phyloP scores from a whole-genome alignment of 2,113 vertebrate species.

The Bambusicola thoracicus region DNA sequence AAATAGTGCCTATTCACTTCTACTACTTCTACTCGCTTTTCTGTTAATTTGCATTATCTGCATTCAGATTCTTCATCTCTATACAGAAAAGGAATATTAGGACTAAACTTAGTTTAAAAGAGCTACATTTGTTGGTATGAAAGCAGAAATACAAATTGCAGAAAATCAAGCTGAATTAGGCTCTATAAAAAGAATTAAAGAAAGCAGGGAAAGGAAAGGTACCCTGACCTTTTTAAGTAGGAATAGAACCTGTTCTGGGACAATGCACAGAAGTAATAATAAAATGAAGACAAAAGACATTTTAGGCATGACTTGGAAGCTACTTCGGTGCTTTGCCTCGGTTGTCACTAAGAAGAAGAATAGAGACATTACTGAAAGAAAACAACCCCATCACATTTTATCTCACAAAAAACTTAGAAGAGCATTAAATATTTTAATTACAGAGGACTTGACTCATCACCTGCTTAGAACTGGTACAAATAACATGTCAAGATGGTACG shows the following conservation, averaged over 20 bases:
- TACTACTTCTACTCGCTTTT: not conserved
- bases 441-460: constrained; percentile 6
- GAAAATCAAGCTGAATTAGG: not conserved
- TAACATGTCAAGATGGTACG: constrained; percentile 1
- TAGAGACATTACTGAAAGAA: not conserved
- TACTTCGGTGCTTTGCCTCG: not conserved
- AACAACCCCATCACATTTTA: not conserved
- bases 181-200: not conserved
- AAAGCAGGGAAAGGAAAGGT: not conserved
- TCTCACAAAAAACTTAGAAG: not conserved
- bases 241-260: not conserved
- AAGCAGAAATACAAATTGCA: not conserved
- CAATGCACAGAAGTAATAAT: not conserved
- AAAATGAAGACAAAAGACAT: not conserved
- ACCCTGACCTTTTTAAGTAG: not conserved
- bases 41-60: not conserved
- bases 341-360: not conserved
- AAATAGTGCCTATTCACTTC: not conserved
- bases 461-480: not conserved
- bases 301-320: not conserved
- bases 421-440: constrained; percentile 47
- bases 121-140: not conserved
- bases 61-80: not conserved
- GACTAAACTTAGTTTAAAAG: not conserved
- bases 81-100: not conserved